phyloP scores from a whole-genome alignment of 2,113 vertebrate species.

The Verasper variegatus region DNA sequence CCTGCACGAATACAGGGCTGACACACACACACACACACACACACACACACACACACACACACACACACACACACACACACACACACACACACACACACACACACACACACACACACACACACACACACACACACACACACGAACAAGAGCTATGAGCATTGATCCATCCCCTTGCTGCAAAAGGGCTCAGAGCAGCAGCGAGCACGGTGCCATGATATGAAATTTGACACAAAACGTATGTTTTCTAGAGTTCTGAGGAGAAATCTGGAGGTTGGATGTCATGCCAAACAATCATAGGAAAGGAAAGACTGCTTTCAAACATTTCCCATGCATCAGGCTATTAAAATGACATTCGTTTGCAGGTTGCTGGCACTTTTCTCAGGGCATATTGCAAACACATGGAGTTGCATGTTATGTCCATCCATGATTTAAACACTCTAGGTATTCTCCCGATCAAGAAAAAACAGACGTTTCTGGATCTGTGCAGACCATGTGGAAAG shows the following conservation, averaged over 20 bases:
- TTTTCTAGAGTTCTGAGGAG: conserved; percentile 66
- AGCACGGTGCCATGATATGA: conserved; percentile 63
- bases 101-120: no score
- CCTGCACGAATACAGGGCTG: conserved; percentile 47
- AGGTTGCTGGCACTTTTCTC: conserved; percentile 80
- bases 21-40: conserved; percentile 29
- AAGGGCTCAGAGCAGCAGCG: conserved; percentile 35
- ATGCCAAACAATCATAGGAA: conserved; percentile 78
- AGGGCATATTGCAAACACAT: conserved; percentile 82
- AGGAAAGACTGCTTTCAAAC: conserved; percentile 79
- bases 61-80: conserved; percentile 19
- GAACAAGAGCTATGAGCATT: conserved; percentile 44
- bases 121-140: conserved; percentile 24
- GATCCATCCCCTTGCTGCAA: conserved; percentile 43
- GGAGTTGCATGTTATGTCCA: conserved; percentile 77
- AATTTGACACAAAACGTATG: conserved; percentile 80
- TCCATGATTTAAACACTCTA: conserved; percentile 75
- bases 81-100: conserved; percentile 2
- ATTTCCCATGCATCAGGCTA: conserved; percentile 78
- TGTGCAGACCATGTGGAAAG: conserved; percentile 68
- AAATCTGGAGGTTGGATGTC: conserved; percentile 73
- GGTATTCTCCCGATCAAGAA: conserved; percentile 69
- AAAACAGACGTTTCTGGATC: conserved; percentile 64
- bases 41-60: no score
- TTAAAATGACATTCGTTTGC: conserved; percentile 81